Conservation (phyloP, 2,113 vertebrate genomes). For the Polypterus bichir region DNA sequence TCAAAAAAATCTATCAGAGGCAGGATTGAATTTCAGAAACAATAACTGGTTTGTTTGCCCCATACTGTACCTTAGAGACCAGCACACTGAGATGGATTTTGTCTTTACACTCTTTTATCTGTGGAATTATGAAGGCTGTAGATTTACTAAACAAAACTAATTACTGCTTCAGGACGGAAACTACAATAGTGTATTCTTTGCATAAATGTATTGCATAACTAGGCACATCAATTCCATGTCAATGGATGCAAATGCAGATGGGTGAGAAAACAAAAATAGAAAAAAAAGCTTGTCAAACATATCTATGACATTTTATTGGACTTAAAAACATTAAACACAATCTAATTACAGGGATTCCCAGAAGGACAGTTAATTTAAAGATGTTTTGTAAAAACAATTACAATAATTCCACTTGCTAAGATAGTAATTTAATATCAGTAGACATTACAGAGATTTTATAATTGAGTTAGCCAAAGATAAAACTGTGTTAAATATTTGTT, state of each 20-base stretch:
- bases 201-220: conserved; percentile 17
- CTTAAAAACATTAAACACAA: no score
- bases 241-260: conserved; percentile 12
- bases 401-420: no score
- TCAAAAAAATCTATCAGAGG: conserved; percentile 31
- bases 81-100: conserved; percentile 18
- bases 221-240: conserved; percentile 12
- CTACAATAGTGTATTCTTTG: conserved; percentile 8
- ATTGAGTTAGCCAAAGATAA: no score
- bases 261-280: conserved; percentile 21
- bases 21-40: conserved; percentile 37
- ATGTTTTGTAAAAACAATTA: no score
- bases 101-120: conserved; percentile 14
- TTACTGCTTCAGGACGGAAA: conserved; percentile 16
- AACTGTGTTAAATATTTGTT: no score
- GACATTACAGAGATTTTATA: no score
- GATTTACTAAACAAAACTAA: conserved; percentile 17
- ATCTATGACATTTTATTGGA: no score
- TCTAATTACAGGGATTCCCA: no score
- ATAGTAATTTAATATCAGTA: no score
- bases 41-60: conserved; percentile 33
- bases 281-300: conserved; percentile 22
- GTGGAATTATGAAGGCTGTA: conserved; percentile 20
- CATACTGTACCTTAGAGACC: conserved; percentile 28
- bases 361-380: no score